phyloP scores from a whole-genome alignment of 2,888 invertebrate genomes.

The Prosapia bicincta region DNA sequence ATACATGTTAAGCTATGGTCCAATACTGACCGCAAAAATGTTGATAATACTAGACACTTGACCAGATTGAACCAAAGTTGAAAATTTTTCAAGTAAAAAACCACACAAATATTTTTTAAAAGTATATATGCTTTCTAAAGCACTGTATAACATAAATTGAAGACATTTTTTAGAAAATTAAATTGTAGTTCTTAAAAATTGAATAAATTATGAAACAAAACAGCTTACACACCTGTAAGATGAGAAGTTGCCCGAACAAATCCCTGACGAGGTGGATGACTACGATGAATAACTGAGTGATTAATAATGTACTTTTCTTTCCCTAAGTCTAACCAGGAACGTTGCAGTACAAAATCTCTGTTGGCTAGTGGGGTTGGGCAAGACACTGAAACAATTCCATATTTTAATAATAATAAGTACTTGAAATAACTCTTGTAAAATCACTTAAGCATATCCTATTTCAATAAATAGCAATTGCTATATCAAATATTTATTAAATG shows the following conservation, averaged over 20 bases:
- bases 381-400: conserved; percentile 67
- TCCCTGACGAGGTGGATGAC: conserved; percentile 78
- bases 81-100: no score
- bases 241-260: conserved; percentile 65
- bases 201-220: neutral
- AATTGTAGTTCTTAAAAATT: neutral
- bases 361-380: conserved; percentile 85
- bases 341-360: conserved; percentile 86
- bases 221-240: conserved; percentile 52
- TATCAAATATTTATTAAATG: no score
- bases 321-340: conserved; percentile 88
- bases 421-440: no score
- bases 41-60: no score
- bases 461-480: no score
- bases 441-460: no score
- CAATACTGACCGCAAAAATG: no score
- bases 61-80: no score
- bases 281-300: conserved; percentile 85
- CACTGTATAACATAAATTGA: neutral
- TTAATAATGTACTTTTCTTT: conserved; percentile 83
- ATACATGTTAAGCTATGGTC: no score
- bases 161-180: neutral
- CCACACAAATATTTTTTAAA: no score
- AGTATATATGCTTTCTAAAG: no score
- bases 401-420: no score